Evolutionary conservation across 2,113 vertebrate genomes (phyloP), one percentile per base, ranked within the genome.

Genomic region (Mellivora capensis): DNA sequence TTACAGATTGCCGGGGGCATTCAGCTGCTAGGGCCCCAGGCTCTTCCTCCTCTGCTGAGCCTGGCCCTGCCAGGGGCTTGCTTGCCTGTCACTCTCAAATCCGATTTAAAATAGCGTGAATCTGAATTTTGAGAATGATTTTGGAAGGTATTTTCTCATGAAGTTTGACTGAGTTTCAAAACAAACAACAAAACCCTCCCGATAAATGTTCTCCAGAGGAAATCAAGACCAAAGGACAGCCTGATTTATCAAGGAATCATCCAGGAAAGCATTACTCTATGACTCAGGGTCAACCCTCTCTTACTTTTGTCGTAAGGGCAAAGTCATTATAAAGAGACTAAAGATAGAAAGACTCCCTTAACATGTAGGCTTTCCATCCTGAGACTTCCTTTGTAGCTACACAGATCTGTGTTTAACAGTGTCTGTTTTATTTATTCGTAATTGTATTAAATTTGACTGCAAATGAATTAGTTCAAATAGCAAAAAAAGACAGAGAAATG

Each of bases 11-110:
- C 98, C 98, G 81, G 96, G 52, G 98, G 98, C 98, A 64, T 21
- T 47, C 98, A 98, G 97, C 98, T 99, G 98, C 80, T 61, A 59
- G 72, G 94, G 97, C 98, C 98, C 31, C 93, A 42, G 98, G 98
- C 98, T 74, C 92, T 98, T 34, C 49, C 57, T 94, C 42, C 31
- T 84, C 61, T 9, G 52, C 52, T 6, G 74, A 71, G 83, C 47
- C 31, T 14, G 4, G 83, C 17, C 2, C 54, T 23, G 1, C 44
- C 61, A 96, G 88, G 76, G 95, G 62, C 82, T 23, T 37, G 57
- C 82, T 23, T 39, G 34, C 0, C 85, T 97, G 97, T 96, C 98
- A 97, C 34, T 94, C 91, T 95, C 90, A 0, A 9, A 21, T 0
- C 67, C 29, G 0, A 64, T 88, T 96, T 64, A 95, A 44, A 81